Base-by-base conservation (phyloP, 2,113 vertebrate species). In the Hirundichthys speculiger region DNA sequence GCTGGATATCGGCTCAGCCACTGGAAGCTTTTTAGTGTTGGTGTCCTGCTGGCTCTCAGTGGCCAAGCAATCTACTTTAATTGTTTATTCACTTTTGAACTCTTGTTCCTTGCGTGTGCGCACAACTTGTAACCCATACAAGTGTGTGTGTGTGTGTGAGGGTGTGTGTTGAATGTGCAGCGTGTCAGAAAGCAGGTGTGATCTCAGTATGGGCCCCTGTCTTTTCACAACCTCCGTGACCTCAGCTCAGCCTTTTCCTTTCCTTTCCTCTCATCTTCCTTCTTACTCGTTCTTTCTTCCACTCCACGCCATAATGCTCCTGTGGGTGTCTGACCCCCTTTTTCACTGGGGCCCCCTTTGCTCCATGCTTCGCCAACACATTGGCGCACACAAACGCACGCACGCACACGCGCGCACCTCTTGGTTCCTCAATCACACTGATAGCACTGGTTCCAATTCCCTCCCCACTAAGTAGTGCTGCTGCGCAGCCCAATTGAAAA, bases 401-500 rank as follows among this genome's bases (percentile, higher is more conserved):
- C 66, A 64, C 64, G 70, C 62, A 50, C 71, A 64, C 62, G 47
- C 66, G 60, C 52, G 45, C 77, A 69, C 72, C 69, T 57, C 66
- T 64, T 79, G 88, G 73, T 73, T 65, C 88, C 89, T 92, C 89
- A 86, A 85, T 93, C 86, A 92, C 91, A 90, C 88, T 87, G 90
- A 84, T 89, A 92, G 91, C 91, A 88, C 86, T 21, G 49, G 91
- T 93, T 94, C 91, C 92, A 92, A 92, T 94, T 90, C 84, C 62
- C 92, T 92, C 90, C 87, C 89, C 82, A 90, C 93, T 90, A 93
- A 92, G 80, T 89, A 75, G 78, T 88, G 72, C 89, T 91, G 86
- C 80, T 90, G 86, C 89, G 90, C 82, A 83, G 76, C 69, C 80
- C 89, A 88, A 91, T 85, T 90, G 90, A 87, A 94, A 93, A 91